Evolutionary conservation across 2,888 invertebrate species (phyloP).

Genomic region (Pyrochroa serraticornis): DNA sequence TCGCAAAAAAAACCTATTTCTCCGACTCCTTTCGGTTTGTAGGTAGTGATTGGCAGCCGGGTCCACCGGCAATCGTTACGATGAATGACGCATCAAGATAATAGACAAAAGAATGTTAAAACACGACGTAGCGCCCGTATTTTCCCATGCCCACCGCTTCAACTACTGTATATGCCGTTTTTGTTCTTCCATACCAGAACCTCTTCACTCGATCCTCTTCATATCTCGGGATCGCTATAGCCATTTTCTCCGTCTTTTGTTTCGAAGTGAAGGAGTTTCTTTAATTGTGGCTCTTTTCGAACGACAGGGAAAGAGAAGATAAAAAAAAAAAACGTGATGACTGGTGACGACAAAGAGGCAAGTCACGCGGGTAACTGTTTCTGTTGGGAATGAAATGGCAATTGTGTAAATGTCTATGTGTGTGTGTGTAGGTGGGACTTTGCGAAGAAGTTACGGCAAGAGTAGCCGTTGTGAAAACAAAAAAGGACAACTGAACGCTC

Average conservation of each 20-base stretch:
- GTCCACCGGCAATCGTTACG: slow-evolving; percentile 49
- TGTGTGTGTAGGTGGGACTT: too few species aligned
- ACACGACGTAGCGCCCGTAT: slow-evolving; percentile 40
- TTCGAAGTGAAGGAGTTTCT: slow-evolving; percentile 38
- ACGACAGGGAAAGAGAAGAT: too few species aligned
- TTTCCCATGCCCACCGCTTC: slow-evolving; percentile 50
- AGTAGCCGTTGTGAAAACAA: too few species aligned
- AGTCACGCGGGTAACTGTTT: too few species aligned
- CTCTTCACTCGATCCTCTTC: slow-evolving; percentile 37
- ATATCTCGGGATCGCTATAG: slow-evolving; percentile 37
- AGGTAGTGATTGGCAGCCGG: slow-evolving; percentile 38
- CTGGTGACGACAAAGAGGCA: too few species aligned
- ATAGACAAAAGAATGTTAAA: slow-evolving; percentile 53
- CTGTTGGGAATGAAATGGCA: too few species aligned
- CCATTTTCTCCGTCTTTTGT: slow-evolving; percentile 40
- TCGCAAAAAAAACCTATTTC: too few species aligned
- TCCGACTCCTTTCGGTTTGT: too few species aligned
- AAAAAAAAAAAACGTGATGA: too few species aligned
- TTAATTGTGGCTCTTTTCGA: slow-evolving; percentile 37
- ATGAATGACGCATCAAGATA: slow-evolving; percentile 56
- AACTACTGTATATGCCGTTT: slow-evolving; percentile 32
- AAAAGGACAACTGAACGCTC: too few species aligned
- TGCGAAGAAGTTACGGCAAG: too few species aligned
- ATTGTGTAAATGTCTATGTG: too few species aligned
- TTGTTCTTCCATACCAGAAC: slow-evolving; percentile 7